Evolutionary conservation across 2,797 vertebrate species (phyloP).

Genomic region (Phoebastria nigripes): DNA sequence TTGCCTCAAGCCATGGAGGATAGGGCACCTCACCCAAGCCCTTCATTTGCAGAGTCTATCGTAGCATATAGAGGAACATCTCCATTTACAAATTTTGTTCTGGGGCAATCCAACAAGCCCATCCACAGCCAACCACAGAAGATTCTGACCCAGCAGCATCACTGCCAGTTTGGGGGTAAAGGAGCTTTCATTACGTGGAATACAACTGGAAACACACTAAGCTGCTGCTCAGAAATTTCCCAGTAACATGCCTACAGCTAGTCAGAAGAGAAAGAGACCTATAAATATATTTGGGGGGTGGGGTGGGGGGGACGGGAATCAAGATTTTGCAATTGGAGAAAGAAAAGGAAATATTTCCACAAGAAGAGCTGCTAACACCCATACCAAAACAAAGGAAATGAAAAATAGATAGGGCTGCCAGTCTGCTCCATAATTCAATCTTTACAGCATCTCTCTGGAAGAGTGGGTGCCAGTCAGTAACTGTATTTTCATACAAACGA

Average conservation of each 20-base stretch:
- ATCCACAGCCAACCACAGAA: neutral
- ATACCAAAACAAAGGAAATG: neutral
- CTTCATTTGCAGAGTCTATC: constrained; percentile 4
- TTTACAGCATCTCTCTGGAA: neutral
- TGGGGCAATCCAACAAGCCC: neutral
- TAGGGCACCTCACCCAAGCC: neutral
- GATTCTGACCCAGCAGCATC: neutral
- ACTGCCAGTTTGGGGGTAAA: neutral
- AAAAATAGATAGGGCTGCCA: neutral
- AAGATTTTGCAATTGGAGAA: neutral
- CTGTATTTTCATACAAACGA: neutral
- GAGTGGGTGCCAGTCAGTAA: neutral
- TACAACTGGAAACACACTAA: neutral
- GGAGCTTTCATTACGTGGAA: neutral
- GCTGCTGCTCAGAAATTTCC: neutral
- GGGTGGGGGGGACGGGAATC: no score
- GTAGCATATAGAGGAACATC: neutral
- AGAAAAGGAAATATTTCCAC: neutral
- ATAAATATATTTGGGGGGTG: neutral
- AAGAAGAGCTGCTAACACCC: neutral
- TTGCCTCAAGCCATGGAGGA: constrained; percentile 8
- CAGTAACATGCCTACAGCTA: neutral
- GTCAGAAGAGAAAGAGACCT: neutral
- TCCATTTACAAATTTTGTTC: neutral
- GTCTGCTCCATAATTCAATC: neutral